Percentiles rank a stretch among this genome's conserved stretches.
Conservation (phyloP, 2,888 invertebrate genomes). For the Orchesella flavescens region DNA sequence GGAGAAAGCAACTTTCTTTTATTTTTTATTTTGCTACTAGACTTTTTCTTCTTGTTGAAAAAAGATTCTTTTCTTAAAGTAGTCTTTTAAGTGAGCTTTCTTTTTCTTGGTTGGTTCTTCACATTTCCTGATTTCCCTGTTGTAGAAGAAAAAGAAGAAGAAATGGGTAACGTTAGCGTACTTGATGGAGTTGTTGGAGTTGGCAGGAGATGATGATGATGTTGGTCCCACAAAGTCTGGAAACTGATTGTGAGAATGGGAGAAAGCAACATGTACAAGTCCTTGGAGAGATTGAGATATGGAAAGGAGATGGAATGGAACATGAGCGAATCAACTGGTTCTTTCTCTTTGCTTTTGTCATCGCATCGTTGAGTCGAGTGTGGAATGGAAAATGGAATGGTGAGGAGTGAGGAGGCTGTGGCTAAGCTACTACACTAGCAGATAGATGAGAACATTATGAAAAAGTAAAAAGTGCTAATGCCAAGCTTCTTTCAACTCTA, state of each 20-base stretch:
- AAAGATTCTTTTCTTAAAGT: no score
- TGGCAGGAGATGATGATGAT: not conserved
- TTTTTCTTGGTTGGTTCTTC: not conserved
- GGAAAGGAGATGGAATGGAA: not conserved
- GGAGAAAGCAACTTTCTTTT: not conserved
- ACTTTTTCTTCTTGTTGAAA: not conserved
- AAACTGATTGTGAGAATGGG: not conserved
- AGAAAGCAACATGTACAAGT: conserved; percentile 14
- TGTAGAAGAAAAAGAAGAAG: not conserved
- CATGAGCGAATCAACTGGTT: conserved; percentile 24
- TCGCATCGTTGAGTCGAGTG: no score
- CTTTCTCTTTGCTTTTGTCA: not conserved
- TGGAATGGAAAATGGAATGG: not conserved
- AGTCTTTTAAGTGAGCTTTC: not conserved
- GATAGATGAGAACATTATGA: not conserved
- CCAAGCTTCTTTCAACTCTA: not conserved
- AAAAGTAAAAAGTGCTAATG: not conserved
- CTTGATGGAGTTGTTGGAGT: no score
- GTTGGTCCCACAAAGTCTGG: conserved; percentile 10
- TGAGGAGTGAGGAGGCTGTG: no score
- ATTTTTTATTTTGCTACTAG: not conserved
- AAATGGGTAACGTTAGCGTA: not conserved
- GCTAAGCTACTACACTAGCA: not conserved
- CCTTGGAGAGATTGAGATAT: conserved; percentile 11
- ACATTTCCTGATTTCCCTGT: not conserved